Percentiles rank a stretch among this genome's conserved stretches.
Conservation (phyloP, 1,140 invertebrate genomes). For the Drosophila rhopaloa region DNA sequence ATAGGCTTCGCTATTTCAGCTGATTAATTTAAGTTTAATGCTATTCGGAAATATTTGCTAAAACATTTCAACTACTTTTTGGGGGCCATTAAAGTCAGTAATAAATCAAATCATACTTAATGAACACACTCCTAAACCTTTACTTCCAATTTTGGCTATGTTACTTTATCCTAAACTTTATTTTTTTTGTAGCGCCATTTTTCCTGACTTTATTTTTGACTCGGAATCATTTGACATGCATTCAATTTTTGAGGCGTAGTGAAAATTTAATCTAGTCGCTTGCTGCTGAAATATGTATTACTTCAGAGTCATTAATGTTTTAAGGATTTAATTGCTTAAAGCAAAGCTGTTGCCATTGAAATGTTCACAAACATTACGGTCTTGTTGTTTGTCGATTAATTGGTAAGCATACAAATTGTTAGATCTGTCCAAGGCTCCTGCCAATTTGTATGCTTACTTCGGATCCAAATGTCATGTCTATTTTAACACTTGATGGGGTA, state of each 20-base stretch:
- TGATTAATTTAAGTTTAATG: slow-evolving; percentile 25
- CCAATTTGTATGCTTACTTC: slow-evolving; percentile 15
- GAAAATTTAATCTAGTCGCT: slow-evolving; percentile 13
- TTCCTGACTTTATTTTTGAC: neutral
- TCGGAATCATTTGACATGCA: neutral
- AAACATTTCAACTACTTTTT: slow-evolving; percentile 29
- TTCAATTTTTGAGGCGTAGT: slow-evolving; percentile 13
- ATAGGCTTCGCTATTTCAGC: slow-evolving; percentile 32
- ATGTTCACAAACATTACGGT: slow-evolving; percentile 5
- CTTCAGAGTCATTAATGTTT: slow-evolving; percentile 18
- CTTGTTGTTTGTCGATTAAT: slow-evolving; percentile 12
- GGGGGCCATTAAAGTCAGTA: slow-evolving; percentile 15
- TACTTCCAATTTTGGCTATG: slow-evolving; percentile 10
- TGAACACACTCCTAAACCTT: neutral
- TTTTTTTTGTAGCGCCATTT: slow-evolving; percentile 24
- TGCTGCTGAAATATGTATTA: neutral
- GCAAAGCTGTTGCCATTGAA: slow-evolving; percentile 41
- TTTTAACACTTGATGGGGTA: slow-evolving; percentile 1
- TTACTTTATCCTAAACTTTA: slow-evolving; percentile 18
- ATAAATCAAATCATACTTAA: slow-evolving; percentile 1
- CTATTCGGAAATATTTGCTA: slow-evolving; percentile 33
- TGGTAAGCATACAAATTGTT: neutral
- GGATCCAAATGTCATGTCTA: slow-evolving; percentile 14
- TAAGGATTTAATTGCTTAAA: slow-evolving; percentile 53
- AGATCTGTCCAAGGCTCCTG: neutral